Base-by-base conservation (phyloP, 2,888 invertebrate species). In the Lypha dubia region DNA sequence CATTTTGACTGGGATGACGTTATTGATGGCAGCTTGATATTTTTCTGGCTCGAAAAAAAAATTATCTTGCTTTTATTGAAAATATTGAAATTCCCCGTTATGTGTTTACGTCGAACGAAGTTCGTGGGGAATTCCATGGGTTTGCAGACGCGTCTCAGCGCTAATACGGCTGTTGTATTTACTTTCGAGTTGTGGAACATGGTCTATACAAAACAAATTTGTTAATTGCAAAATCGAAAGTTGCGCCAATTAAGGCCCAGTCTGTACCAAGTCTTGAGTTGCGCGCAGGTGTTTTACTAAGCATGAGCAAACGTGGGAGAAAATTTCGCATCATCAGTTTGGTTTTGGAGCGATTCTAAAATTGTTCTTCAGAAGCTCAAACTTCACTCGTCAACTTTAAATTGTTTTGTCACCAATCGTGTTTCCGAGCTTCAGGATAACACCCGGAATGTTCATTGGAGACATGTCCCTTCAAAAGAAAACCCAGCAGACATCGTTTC, bases 191-290 rank as follows among this genome's bases (percentile, higher is more conserved):
- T 11, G 38, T 41, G 7, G 51, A 8, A n/a, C 11, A 62, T 11
- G 62, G 38, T 15, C 6, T 11, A 0, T 80, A 60, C 17, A 80
- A 73, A 41, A 22, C 63, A n/a, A 73, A n/a, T 15, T 38, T 87
- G 7, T 24, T 83, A 1, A 82, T 82, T 41, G 77, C 83, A 7
- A 87, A 87, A 62, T 87, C 86, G 4, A 85, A 86, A 9, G 84
- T 86, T 28, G 86, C 86, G 20, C 85, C 86, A 15, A 73, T 85
- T 5, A 84, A 83, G 6, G 83, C 80, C 0, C 80, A 83, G 56
- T 86, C 83, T 8, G 51, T 87, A 28, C 84, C 9, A 5, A 11
- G 38, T 38, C 38, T 38, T 38, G 85, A 86, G 53, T 44, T 87
- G 9, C 83, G 84, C 49, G 86, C 86, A 15, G 75, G 80, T 1